Conservation (phyloP, 2,113 vertebrate genomes). For the Clarias macrocephalus region DNA sequence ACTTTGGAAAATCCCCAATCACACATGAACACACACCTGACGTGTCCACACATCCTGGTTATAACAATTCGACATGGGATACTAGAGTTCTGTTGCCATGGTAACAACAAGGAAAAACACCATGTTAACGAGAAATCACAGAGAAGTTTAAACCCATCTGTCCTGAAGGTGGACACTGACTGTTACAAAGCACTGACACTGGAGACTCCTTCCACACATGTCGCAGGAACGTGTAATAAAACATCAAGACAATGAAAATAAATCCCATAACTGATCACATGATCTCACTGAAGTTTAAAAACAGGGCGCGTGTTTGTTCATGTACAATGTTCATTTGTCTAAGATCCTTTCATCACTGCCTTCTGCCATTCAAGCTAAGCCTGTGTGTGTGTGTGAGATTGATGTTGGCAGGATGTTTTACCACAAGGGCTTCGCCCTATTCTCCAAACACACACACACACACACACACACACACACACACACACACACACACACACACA, state of each 20-base stretch:
- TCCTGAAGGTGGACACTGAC: neutral
- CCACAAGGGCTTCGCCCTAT: slow-evolving; percentile 20
- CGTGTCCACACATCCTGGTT: neutral
- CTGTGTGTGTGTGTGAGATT: slow-evolving; percentile 29
- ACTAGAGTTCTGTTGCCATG: neutral
- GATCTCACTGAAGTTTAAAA: neutral
- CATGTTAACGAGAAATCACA: too few species aligned
- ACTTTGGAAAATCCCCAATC: neutral
- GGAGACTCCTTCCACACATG: neutral
- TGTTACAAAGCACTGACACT: neutral
- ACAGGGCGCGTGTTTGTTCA: neutral
- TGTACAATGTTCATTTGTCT: neutral
- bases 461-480: neutral
- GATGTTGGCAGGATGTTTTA: slow-evolving; percentile 48
- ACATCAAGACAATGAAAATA: neutral
- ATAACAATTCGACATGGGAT: neutral
- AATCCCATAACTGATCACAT: neutral
- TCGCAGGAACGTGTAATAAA: neutral
- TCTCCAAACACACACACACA: neutral
- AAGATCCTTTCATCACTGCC: slow-evolving; percentile 22
- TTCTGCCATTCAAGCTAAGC: slow-evolving; percentile 17
- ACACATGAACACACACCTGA: neutral
- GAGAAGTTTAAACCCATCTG: too few species aligned
- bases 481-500: neutral
- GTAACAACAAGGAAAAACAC: neutral